A percentile compares a stretch with the other conserved stretches of the same genome.
phyloP scores from a whole-genome alignment of 2,797 vertebrate species.

The Malurus splendens region DNA sequence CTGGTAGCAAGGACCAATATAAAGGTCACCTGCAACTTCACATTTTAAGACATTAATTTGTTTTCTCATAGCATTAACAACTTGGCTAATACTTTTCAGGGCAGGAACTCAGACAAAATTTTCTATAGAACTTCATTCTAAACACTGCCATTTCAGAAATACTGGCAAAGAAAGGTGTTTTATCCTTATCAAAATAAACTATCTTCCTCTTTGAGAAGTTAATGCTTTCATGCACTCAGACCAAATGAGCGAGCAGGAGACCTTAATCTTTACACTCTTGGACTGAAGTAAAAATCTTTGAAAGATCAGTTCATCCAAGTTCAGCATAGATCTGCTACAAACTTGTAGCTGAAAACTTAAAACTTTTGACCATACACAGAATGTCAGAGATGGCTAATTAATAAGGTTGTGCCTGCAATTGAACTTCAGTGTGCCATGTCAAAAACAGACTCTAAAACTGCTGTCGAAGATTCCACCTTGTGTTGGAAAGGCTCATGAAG shows the following conservation, averaged over 20 bases:
- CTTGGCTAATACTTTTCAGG: neutral
- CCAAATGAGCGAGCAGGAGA: neutral
- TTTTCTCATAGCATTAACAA: neutral
- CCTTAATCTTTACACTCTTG: neutral
- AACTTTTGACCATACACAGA: neutral
- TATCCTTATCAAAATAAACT: neutral
- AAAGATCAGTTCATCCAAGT: neutral
- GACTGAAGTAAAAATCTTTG: neutral
- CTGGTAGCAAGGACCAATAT: neutral
- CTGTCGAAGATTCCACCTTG: neutral
- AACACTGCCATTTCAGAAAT: neutral
- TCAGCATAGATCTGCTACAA: conserved; percentile 8
- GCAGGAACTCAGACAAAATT: neutral
- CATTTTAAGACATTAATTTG: neutral
- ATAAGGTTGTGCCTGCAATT: neutral
- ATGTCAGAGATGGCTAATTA: neutral
- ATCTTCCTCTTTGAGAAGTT: neutral
- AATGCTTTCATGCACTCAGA: neutral
- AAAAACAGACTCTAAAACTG: neutral
- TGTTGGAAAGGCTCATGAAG: neutral
- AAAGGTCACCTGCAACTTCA: neutral
- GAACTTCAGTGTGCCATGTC: neutral
- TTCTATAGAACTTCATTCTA: neutral
- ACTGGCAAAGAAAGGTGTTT: neutral
- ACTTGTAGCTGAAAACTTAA: neutral